Evolutionary conservation across 2,113 vertebrate genomes (phyloP), one percentile per base, ranked within the genome.

Genomic region (Chaetodon trifascialis): DNA sequence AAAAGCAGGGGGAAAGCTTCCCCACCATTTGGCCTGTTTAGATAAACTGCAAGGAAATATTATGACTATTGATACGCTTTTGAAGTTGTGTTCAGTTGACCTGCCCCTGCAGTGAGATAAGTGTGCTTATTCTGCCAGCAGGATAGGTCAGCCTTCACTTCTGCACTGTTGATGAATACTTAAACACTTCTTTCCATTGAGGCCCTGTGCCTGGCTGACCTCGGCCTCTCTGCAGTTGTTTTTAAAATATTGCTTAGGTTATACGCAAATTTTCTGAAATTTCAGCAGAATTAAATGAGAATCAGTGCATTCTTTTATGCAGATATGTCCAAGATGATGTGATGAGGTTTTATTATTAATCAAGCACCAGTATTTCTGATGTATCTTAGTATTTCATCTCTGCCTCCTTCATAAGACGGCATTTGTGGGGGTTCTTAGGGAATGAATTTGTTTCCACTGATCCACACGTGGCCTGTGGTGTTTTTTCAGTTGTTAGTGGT

Each of bases 51-150:
- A 68, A 70, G 77, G 83, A 75, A 88, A 86, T 84, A 81, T 87
- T 79, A 63, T 59, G 78, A 87, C 86, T 79, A 89, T 86, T 87
- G 80, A 84, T 63, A 55, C 7, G 1, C 47, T 51, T 87, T 78
- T 88, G 84, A 92, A 87, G 82, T 77, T 15, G 52, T 46, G 46
- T 82, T 75, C 14, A 51, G 75, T 72, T 82, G 76, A 89, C 73
- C 75, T 76, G 77, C 47, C 46, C 83, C 71, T 23, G 77, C 76
- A 77, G 84, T 56, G 86, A 86, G 81, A 86, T 86, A 85, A 86
- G 73, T 85, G 73, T 36, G 12, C 64, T 51, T 34, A 55, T 56
- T 75, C 77, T 73, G 67, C 73, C 58, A 23, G 82, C 62, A 65
- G 34, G 46, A 34, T 42, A 12, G 34, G 70, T 63, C 42, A 2